phyloP scores from a whole-genome alignment of 2,113 vertebrate species.

The Pseudopodoces humilis region DNA sequence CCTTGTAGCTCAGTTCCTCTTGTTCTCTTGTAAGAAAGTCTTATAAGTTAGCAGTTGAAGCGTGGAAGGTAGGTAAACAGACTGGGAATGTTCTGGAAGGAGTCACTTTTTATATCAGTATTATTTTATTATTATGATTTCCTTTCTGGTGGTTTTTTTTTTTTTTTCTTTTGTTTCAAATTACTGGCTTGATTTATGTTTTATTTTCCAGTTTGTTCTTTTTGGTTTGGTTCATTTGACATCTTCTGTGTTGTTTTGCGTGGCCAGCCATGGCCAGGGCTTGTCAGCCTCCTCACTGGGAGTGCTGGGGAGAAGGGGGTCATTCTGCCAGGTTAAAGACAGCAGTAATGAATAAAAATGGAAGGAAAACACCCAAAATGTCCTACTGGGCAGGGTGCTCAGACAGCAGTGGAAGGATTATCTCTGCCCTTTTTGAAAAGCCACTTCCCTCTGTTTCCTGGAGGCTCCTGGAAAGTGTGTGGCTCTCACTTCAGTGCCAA shows the following conservation, averaged over 20 bases:
- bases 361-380: neutral
- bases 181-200: constrained; percentile 9
- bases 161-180: constrained; percentile 5
- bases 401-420: neutral
- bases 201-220: constrained; percentile 39
- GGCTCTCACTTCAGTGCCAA: neutral
- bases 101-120: constrained; percentile 70
- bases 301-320: neutral
- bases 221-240: constrained; percentile 44
- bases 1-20: constrained; percentile 62
- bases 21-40: constrained; percentile 90
- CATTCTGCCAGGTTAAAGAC: neutral
- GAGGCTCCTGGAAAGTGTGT: neutral
- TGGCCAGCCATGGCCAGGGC: constrained; percentile 23
- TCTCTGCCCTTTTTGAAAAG: neutral
- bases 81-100: constrained; percentile 71
- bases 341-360: neutral
- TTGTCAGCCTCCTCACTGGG: neutral
- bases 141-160: constrained; percentile 37
- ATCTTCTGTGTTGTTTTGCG: neutral
- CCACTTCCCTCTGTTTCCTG: neutral
- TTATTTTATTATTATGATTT: constrained; percentile 64
- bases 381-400: neutral
- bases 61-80: constrained; percentile 93
- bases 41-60: constrained; percentile 85